Base-by-base conservation (phyloP, 2,113 vertebrate species). In the Lamprologus callipterus region DNA sequence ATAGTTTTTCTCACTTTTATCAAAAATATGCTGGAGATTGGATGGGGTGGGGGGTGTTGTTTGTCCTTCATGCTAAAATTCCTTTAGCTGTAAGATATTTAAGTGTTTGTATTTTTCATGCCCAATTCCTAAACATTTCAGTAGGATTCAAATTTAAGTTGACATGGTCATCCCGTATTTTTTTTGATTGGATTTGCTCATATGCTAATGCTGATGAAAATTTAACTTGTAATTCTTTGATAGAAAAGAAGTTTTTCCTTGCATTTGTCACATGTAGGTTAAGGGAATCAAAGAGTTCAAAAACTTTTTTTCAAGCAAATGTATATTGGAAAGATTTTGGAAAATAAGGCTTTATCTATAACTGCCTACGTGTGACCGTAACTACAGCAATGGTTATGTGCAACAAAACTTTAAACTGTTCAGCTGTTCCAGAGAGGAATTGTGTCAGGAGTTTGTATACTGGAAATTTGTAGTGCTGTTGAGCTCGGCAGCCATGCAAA, bases 351-450 rank as follows among this genome's bases (percentile, higher is more conserved):
- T 26, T 45, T 1, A 73, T 26, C 37, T 73, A 6, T 45, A 16
- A 73, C 21, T 45, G 0, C 37, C 21, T 26, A 40, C 1, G 3
- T 40, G 21, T 26, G 21, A 42, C 60, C 0, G 2, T 65, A 65
- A 65, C 31, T 65, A 65, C 4, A n/a, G 9, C 9, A 2, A 65
- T 35, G 31, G 17, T 35, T 35, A 35, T 63, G 31, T 8, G 58
- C 58, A 63, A 11, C 16, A 63, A 11, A 63, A 35, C 58, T 33
- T 63, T 35, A 35, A 65, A 70, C 65, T 70, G 21, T 42, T 42
- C 1, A 45, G 0, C 65, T 42, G 14, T 73, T 0, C 8, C 40
- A 17, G 8, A 13, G 17, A 73, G 21, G 21, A 42, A 73, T 17
- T 45, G 40, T 45, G 13, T 45, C 68, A 73, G 1, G 40, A 26